Evolutionary conservation across 2,888 invertebrate species (phyloP).

Genomic region (Pseudeuparius sepicola): DNA sequence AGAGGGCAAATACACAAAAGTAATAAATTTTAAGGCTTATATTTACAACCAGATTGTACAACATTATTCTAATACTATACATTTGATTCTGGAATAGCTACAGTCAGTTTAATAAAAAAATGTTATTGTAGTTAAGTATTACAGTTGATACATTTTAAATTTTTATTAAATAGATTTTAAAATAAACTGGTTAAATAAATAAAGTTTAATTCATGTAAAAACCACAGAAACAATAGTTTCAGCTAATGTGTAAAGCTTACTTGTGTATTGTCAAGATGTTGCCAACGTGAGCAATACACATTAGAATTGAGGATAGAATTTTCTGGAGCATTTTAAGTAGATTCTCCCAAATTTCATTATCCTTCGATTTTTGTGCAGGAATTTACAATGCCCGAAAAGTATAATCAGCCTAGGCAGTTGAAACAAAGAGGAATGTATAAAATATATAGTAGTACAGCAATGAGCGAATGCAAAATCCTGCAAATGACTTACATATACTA

Average conservation of each 20-base stretch:
- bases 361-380: constrained; percentile 20
- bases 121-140: constrained; percentile 36
- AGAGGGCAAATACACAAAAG: too few species aligned
- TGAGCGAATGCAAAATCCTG: constrained; percentile 10
- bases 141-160: constrained; percentile 31
- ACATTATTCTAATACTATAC: constrained; percentile 40
- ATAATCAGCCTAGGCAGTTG: too few species aligned
- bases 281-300: too few species aligned
- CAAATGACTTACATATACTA: constrained; percentile 23
- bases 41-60: constrained; percentile 42
- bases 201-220: too few species aligned
- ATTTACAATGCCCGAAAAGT: constrained; percentile 21
- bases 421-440: constrained; percentile 20
- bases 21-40: too few species aligned
- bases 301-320: too few species aligned
- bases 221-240: too few species aligned
- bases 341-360: constrained; percentile 1
- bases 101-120: constrained; percentile 39
- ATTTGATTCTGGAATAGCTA: constrained; percentile 38
- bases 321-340: constrained; percentile 15
- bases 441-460: constrained; percentile 1
- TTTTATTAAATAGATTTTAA: constrained; percentile 27
- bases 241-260: too few species aligned
- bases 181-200: constrained; percentile 32
- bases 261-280: too few species aligned